Percentiles rank a stretch among this genome's conserved stretches.
Conservation (phyloP, 2,113 vertebrate species). For the Phalacrocorax carbo region DNA sequence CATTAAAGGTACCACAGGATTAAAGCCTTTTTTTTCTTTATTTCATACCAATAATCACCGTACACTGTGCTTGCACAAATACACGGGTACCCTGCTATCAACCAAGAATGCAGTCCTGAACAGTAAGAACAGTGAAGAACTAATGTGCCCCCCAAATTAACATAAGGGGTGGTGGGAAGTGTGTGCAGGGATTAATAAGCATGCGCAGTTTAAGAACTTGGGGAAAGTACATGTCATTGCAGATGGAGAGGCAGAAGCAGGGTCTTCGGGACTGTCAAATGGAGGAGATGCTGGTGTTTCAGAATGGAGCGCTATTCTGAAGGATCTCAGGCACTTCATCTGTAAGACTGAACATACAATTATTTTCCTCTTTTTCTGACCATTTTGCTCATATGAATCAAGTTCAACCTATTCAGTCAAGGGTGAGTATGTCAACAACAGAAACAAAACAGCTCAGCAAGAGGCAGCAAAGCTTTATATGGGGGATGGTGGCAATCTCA, state of each 20-base stretch:
- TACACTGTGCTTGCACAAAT: neutral
- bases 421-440: neutral
- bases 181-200: neutral
- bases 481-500: neutral
- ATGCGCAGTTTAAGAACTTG: neutral
- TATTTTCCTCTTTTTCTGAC: neutral
- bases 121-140: neutral
- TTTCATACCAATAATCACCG: neutral
- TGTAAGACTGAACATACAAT: neutral
- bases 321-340: neutral
- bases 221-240: neutral
- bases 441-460: neutral
- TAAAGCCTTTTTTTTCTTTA: neutral
- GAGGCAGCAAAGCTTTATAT: neutral
- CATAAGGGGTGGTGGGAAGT: neutral
- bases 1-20: neutral
- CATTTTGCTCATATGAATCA: neutral
- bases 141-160: too few species aligned
- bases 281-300: neutral
- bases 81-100: neutral
- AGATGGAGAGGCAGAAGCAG: neutral
- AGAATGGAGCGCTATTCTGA: neutral
- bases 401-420: neutral
- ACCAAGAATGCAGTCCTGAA: neutral
- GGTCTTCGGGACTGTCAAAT: neutral